phyloP scores from a whole-genome alignment of 2,888 invertebrate species.

The Dendrolimus houi region DNA sequence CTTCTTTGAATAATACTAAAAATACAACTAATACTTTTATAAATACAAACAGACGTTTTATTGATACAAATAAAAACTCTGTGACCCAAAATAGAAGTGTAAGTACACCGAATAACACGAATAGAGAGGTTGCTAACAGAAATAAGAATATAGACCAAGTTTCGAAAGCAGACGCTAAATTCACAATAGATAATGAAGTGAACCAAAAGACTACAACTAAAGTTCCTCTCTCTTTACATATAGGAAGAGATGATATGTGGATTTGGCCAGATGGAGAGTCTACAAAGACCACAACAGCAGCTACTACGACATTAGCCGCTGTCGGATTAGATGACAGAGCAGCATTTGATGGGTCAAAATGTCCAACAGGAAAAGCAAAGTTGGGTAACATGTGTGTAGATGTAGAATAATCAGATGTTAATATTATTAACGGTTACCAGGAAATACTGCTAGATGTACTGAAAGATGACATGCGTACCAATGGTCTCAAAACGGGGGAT shows the following conservation, averaged over 20 bases:
- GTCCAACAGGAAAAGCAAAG: conserved; percentile 20
- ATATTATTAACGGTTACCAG: too few species aligned
- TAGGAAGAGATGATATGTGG: conserved; percentile 13
- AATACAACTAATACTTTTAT: neutral
- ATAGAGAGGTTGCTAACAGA: neutral
- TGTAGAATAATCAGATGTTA: conserved; percentile 7
- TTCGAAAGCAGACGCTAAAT: conserved; percentile 6
- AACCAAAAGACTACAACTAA: neutral
- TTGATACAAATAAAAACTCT: neutral
- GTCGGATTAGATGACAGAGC: conserved; percentile 20
- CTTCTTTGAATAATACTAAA: neutral
- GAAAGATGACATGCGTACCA: too few species aligned
- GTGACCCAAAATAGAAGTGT: neutral
- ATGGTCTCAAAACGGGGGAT: too few species aligned
- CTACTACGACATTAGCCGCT: conserved; percentile 5
- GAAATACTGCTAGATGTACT: too few species aligned
- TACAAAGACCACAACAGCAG: neutral
- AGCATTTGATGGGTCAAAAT: conserved; percentile 21
- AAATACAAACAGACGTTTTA: neutral
- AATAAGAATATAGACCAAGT: neutral
- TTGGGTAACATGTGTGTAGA: conserved; percentile 18
- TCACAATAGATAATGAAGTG: conserved; percentile 12
- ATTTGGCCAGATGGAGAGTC: conserved; percentile 11
- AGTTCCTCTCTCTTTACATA: neutral
- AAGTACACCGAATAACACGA: neutral